Evolutionary conservation across 2,888 invertebrate species (phyloP).

Genomic region (Amphiduros pacificus): DNA sequence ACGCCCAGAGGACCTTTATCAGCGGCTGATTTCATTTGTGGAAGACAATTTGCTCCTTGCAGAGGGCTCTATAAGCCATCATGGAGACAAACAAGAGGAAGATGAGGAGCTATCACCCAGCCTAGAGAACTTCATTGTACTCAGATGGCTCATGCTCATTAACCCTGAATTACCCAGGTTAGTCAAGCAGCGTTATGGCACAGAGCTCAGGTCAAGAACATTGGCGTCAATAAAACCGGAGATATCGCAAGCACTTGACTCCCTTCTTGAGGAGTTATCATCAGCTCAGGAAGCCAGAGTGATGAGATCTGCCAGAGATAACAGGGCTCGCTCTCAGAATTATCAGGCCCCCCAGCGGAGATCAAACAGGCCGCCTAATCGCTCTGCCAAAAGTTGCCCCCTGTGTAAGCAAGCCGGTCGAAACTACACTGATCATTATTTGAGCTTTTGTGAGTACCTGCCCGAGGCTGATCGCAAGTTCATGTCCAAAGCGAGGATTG

Average conservation of each 20-base stretch:
- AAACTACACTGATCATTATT: conserved; percentile 21
- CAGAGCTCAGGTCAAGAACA: conserved; percentile 29
- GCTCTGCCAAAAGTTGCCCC: conserved; percentile 22
- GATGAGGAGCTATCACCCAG: conserved; percentile 27
- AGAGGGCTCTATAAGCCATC: conserved; percentile 16
- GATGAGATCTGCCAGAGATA: too few relatives aligned
- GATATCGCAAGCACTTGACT: conserved; percentile 30
- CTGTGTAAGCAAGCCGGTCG: conserved; percentile 29
- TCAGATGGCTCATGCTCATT: conserved; percentile 30
- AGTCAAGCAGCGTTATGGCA: conserved; percentile 32
- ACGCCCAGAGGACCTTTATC: conserved; percentile 29
- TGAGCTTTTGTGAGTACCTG: conserved; percentile 28
- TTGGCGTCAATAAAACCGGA: conserved; percentile 32
- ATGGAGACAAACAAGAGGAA: conserved; percentile 8
- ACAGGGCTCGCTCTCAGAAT: too few relatives aligned
- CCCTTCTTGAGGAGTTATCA: conserved; percentile 31
- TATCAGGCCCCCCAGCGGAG: too few relatives aligned
- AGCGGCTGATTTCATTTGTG: conserved; percentile 25
- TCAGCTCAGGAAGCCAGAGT: too few relatives aligned
- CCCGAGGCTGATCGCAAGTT: conserved; percentile 28
- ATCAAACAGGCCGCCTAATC: too few relatives aligned
- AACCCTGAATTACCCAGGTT: conserved; percentile 21
- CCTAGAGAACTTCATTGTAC: conserved; percentile 28
- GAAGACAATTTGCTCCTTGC: conserved; percentile 28
- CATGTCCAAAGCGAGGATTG: conserved; percentile 18